These are phyloP conservation scores for Clarias magur DNA, from an alignment of 2,113 vertebrate species.

Conservation along the genomic window DNA sequence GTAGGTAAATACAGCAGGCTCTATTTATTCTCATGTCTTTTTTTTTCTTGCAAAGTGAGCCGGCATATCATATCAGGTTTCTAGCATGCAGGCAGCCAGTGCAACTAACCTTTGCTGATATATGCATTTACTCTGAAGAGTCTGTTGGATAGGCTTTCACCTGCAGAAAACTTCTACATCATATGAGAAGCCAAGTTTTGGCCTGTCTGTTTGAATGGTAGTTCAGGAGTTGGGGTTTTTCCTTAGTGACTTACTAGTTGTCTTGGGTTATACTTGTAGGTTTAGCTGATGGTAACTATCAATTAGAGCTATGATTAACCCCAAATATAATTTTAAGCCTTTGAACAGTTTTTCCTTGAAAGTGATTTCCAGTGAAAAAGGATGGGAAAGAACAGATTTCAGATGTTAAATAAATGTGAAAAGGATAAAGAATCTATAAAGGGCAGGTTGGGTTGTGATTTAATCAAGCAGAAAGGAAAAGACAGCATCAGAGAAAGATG, in stretches of 20 bases:
- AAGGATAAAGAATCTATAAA: constrained; percentile 28
- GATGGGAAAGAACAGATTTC: constrained; percentile 1
- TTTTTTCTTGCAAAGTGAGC: constrained; percentile 48
- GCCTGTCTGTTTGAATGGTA: constrained; percentile 11
- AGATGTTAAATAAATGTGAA: background rate
- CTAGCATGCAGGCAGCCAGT: constrained; percentile 60
- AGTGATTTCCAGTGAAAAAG: background rate
- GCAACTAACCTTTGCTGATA: constrained; percentile 66
- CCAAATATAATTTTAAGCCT: background rate
- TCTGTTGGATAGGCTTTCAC: constrained; percentile 54
- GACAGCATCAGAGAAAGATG: background rate
- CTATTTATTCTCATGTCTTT: constrained; percentile 44
- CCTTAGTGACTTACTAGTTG: background rate
- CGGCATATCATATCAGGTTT: constrained; percentile 66
- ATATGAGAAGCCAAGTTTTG: constrained; percentile 39
- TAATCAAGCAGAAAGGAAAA: constrained; percentile 37
- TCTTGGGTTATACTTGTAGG: background rate
- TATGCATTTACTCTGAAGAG: constrained; percentile 61
- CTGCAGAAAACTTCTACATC: constrained; percentile 37
- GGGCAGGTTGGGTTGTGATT: constrained; percentile 12
- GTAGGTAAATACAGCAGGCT: constrained; percentile 9
- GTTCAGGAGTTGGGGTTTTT: background rate
- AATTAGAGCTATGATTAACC: background rate
- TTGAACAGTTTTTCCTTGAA: background rate
- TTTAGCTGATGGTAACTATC: background rate